Conservation (phyloP, 1,140 invertebrate genomes). For the Drosophila miranda region DNA sequence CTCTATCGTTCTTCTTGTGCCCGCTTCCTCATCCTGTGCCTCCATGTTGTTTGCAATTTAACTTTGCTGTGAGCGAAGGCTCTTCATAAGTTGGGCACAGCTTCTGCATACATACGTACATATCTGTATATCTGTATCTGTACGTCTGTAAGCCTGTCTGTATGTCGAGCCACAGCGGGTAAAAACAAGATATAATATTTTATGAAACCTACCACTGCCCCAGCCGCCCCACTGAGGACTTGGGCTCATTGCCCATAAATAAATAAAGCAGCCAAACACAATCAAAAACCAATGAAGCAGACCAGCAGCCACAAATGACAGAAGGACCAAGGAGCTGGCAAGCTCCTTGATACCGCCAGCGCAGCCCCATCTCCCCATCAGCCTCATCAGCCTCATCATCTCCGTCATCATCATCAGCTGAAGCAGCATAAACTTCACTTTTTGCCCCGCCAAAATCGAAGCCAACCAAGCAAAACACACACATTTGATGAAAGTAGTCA, state of each 20-base stretch:
- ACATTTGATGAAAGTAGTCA: too few relatives aligned
- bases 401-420: too few relatives aligned
- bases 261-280: conserved; percentile 78
- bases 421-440: too few relatives aligned
- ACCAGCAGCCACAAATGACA: conserved; percentile 75
- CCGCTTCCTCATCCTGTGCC: conserved; percentile 21
- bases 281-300: conserved; percentile 77
- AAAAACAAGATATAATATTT: conserved; percentile 76
- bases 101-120: conserved; percentile 13
- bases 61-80: conserved; percentile 59
- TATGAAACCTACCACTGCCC: conserved; percentile 50
- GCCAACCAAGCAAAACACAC: too few relatives aligned
- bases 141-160: background rate
- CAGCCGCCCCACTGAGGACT: background rate
- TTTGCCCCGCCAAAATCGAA: too few relatives aligned
- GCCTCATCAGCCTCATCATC: background rate
- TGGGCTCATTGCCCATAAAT: conserved; percentile 64
- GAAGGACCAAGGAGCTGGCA: conserved; percentile 14
- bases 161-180: conserved; percentile 25
- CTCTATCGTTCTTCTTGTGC: conserved; percentile 21
- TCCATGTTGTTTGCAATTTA: conserved; percentile 72
- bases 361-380: conserved; percentile 20
- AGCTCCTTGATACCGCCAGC: conserved; percentile 2
- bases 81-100: conserved; percentile 44
- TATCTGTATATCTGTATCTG: background rate